phyloP scores from a whole-genome alignment of 2,113 vertebrate species.

The Thymallus thymallus region DNA sequence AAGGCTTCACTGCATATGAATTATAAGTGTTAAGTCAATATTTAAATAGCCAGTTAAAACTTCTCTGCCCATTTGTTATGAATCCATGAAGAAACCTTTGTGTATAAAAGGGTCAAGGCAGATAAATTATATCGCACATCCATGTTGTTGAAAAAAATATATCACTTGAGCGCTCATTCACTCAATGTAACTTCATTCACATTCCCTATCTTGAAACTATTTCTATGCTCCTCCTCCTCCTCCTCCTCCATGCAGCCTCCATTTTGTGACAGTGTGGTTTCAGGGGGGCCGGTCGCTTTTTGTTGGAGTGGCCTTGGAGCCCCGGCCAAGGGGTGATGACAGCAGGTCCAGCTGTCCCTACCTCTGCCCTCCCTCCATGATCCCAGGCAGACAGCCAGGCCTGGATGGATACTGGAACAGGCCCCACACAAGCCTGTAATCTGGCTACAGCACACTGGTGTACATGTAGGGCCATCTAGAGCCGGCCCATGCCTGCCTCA shows the following conservation, averaged over 20 bases:
- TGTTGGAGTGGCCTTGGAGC: constrained; percentile 40
- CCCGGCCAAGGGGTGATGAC: constrained; percentile 13
- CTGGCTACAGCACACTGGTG: not conserved
- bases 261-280: constrained; percentile 37
- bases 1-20: not conserved
- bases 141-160: too few species aligned
- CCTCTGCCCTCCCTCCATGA: constrained; percentile 51
- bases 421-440: not conserved
- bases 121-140: not conserved
- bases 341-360: constrained; percentile 61
- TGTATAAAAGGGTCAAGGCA: too few species aligned
- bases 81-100: not conserved
- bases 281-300: constrained; percentile 15
- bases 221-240: not conserved
- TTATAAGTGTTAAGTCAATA: too few species aligned
- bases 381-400: constrained; percentile 46
- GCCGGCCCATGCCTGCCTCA: too few species aligned
- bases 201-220: not conserved
- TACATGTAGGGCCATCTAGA: not conserved
- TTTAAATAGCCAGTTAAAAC: not conserved
- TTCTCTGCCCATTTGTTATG: not conserved
- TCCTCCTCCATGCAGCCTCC: constrained; percentile 15
- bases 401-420: constrained; percentile 2
- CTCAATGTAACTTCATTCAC: not conserved
- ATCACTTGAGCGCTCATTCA: too few species aligned